Evolutionary conservation across 2,797 vertebrate genomes (phyloP).

Genomic region (Crax fasciolata): DNA sequence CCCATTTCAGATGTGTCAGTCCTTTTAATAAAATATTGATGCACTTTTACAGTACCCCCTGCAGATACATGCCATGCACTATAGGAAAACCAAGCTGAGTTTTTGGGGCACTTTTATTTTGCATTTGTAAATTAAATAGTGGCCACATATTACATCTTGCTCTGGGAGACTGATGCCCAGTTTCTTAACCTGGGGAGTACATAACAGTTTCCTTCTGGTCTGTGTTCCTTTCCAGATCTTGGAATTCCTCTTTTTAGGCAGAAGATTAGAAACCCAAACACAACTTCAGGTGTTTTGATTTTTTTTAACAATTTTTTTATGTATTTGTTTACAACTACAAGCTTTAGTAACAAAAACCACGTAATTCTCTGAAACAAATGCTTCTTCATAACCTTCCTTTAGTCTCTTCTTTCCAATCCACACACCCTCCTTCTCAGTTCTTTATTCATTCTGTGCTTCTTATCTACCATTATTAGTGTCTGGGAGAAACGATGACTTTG

Average conservation of each 20-base stretch:
- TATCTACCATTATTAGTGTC: not conserved
- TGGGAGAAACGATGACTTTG: not conserved
- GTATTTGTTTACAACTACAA: not conserved
- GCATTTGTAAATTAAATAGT: not conserved
- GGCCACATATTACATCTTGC: not conserved
- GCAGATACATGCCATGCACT: not conserved
- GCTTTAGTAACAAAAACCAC: not conserved
- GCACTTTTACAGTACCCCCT: not conserved
- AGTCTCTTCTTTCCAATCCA: accelerated
- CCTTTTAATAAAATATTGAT: not conserved
- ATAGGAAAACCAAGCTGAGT: not conserved
- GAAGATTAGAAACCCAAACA: not conserved
- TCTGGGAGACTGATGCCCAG: not conserved
- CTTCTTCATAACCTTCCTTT: not conserved
- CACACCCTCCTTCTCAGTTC: not conserved
- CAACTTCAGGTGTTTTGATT: not conserved
- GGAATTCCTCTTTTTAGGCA: not conserved
- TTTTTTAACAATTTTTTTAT: not conserved
- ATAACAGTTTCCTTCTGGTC: not conserved
- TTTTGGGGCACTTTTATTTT: not conserved
- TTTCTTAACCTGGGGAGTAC: not conserved
- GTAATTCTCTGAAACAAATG: not conserved
- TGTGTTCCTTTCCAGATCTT: not conserved
- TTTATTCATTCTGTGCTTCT: not conserved
- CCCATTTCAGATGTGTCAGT: not conserved